Percentiles rank a stretch among this genome's conserved stretches.
Conservation (phyloP, 1,140 invertebrate genomes). For the Papilio xuthus region DNA sequence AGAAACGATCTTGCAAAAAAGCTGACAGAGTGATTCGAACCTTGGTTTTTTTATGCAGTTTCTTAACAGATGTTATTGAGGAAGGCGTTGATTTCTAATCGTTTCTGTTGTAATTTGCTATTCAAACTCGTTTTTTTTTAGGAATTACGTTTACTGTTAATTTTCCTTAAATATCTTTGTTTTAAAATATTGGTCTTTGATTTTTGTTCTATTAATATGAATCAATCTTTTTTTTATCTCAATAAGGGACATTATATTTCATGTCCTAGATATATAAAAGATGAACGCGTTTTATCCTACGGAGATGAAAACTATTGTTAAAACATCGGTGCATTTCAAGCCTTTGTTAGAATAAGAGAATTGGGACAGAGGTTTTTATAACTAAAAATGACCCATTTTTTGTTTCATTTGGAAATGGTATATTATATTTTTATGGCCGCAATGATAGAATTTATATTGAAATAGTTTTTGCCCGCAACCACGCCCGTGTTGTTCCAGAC, state of each 20-base stretch:
- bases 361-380: conserved; percentile 1
- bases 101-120: not conserved
- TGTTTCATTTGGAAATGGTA: not conserved
- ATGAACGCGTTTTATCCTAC: not conserved
- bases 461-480: too few relatives aligned
- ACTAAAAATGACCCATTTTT: not conserved
- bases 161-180: too few relatives aligned
- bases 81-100: conserved; percentile 4
- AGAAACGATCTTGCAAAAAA: not conserved
- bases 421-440: not conserved
- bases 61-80: conserved; percentile 1
- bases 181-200: too few relatives aligned
- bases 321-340: not conserved
- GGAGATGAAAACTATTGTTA: conserved; percentile 15
- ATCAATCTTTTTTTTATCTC: not conserved
- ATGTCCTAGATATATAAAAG: not conserved
- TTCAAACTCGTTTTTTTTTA: not conserved
- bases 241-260: not conserved
- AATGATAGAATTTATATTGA: too few relatives aligned
- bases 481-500: too few relatives aligned
- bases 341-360: not conserved
- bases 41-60: conserved; percentile 1
- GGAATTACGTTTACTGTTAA: too few relatives aligned
- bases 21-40: not conserved
- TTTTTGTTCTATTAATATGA: too few relatives aligned